A percentile compares a stretch with the other conserved stretches of the same genome.
These are phyloP conservation scores for Sturnus vulgaris DNA, from an alignment of 2,113 vertebrate species.

Conservation along the genomic window DNA sequence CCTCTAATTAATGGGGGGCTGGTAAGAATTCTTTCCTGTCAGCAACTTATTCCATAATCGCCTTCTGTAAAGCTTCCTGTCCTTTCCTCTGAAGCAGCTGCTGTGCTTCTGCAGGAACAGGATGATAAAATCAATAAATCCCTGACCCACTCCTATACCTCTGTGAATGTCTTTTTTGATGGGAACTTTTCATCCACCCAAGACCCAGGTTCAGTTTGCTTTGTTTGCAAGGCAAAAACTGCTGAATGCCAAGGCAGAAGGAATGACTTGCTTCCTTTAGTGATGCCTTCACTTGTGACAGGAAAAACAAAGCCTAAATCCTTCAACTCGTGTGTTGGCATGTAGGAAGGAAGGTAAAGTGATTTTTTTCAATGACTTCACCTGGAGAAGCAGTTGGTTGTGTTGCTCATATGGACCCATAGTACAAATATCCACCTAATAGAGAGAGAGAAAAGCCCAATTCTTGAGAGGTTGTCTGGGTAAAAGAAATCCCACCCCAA, in stretches of 20 bases:
- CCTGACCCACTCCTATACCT: not conserved
- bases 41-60: constrained; percentile 53
- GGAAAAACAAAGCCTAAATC: not conserved
- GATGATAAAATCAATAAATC: not conserved
- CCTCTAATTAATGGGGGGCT: constrained; percentile 48
- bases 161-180: not conserved
- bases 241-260: not conserved
- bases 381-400: not conserved
- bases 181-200: not conserved
- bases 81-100: constrained; percentile 23
- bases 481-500: not conserved
- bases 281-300: not conserved
- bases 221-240: not conserved
- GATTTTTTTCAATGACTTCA: not conserved
- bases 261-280: not conserved
- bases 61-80: constrained; percentile 29
- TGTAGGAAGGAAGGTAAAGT: not conserved
- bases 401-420: not conserved
- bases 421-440: fast-evolving
- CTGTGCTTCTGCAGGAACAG: not conserved
- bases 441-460: not conserved
- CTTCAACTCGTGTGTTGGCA: not conserved
- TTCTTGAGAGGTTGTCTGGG: not conserved
- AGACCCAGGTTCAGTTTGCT: not conserved
- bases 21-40: constrained; percentile 41